Evolutionary conservation across 2,797 vertebrate genomes (phyloP).

Genomic region (Tragelaphus eurycerus): DNA sequence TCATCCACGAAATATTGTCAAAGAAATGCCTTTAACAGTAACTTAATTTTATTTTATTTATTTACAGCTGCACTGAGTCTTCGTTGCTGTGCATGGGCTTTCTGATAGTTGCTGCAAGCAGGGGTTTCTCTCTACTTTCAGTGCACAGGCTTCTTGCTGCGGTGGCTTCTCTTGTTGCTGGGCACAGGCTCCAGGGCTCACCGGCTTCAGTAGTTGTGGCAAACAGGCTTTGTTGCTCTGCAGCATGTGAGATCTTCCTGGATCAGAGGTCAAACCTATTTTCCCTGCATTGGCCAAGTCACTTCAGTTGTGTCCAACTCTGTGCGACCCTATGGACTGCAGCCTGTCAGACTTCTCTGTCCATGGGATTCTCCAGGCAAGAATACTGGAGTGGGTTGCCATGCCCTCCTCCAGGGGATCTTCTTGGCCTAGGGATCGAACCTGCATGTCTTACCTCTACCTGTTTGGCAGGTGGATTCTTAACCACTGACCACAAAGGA

Average conservation of each 20-base stretch:
- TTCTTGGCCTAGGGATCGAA: neutral
- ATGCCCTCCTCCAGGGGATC: neutral
- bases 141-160: neutral
- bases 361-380: neutral
- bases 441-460: neutral
- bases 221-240: neutral
- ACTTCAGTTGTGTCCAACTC: neutral
- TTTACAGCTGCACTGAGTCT: neutral
- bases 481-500: neutral
- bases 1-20: slow-evolving; percentile 26
- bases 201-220: neutral
- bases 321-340: neutral
- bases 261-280: neutral
- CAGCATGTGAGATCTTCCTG: neutral
- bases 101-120: neutral
- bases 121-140: neutral
- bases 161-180: neutral
- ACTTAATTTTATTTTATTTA: neutral
- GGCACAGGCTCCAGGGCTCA: rapidly evolving
- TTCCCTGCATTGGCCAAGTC: neutral
- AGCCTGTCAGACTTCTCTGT: neutral
- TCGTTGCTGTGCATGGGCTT: rapidly evolving
- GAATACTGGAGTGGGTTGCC: neutral
- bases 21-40: slow-evolving; percentile 21
- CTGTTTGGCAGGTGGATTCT: neutral